phyloP scores from a whole-genome alignment of 2,113 vertebrate genomes.

The Saguinus midas region DNA sequence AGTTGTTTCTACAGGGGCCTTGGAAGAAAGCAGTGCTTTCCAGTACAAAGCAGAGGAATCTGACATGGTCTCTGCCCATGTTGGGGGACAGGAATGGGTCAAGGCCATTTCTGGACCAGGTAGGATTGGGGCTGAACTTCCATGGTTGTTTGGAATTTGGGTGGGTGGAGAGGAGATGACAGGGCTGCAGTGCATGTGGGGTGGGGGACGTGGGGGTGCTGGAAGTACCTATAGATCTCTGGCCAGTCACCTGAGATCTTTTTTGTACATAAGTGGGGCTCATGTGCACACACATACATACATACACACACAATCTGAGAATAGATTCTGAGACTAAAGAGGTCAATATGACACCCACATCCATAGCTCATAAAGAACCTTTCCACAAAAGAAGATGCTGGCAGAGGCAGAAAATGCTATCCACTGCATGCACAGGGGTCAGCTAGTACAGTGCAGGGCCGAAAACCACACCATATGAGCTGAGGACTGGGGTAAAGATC shows the following conservation, averaged over 20 bases:
- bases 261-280: neutral
- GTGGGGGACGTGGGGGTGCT: accelerated
- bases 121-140: neutral
- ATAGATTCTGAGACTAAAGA: neutral
- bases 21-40: neutral
- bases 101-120: neutral
- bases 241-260: neutral
- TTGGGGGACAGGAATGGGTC: accelerated
- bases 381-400: neutral
- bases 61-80: neutral
- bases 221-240: neutral
- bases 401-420: neutral
- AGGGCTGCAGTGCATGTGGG: neutral
- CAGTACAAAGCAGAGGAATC: neutral
- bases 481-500: neutral
- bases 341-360: neutral
- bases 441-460: neutral
- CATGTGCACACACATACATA: neutral
- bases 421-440: accelerated
- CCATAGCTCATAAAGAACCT: neutral
- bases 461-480: accelerated
- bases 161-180: neutral
- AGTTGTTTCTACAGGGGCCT: neutral
- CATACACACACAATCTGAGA: neutral
- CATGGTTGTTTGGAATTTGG: neutral